Evolutionary conservation across 2,888 invertebrate genomes (phyloP).

Genomic region (Pristionchus maxplancki): DNA sequence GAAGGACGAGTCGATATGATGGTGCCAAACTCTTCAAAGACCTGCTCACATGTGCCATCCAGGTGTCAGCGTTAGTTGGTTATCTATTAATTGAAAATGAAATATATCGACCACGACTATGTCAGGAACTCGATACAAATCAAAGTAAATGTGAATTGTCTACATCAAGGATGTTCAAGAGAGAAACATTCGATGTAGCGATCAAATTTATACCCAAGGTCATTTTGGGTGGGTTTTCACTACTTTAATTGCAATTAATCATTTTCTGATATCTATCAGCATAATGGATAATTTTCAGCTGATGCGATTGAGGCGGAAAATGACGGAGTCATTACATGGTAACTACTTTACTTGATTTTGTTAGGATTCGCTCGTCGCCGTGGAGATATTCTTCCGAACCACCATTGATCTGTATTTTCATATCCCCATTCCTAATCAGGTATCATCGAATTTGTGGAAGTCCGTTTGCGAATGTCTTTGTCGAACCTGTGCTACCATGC

Average conservation of each 20-base stretch:
- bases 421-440: background rate
- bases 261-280: too few relatives aligned
- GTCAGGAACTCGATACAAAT: constrained; percentile 34
- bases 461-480: background rate
- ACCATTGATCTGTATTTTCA: too few relatives aligned
- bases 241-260: background rate
- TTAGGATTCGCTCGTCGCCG: too few relatives aligned
- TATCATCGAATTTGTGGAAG: background rate
- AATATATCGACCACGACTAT: too few relatives aligned
- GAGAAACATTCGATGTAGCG: constrained; percentile 4
- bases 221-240: background rate
- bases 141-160: too few relatives aligned
- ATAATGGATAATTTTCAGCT: background rate
- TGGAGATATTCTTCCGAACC: background rate
- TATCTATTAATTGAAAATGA: too few relatives aligned
- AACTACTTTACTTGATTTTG: background rate
- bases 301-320: background rate
- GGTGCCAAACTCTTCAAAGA: background rate
- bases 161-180: background rate
- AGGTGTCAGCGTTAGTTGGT: too few relatives aligned
- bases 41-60: background rate
- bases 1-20: background rate
- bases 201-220: background rate
- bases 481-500: background rate
- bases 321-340: background rate